A percentile compares a stretch with the other conserved stretches of the same genome.
Conservation (phyloP, 2,888 invertebrate species). For the Parasteatoda lunata region DNA sequence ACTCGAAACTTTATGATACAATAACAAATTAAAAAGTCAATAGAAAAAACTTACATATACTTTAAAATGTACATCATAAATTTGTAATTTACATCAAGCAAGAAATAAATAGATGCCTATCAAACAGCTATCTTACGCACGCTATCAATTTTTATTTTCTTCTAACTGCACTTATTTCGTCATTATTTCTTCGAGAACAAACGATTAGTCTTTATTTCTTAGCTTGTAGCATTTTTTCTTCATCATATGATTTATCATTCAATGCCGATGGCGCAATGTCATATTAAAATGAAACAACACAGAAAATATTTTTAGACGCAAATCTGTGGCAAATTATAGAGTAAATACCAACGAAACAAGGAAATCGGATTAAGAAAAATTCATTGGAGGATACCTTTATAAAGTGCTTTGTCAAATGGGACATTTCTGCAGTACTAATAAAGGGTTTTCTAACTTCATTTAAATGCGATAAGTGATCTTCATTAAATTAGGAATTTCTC, state of each 20-base stretch:
- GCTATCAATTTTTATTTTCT: conserved; percentile 14
- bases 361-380: conserved; percentile 26
- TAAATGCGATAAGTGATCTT: neutral
- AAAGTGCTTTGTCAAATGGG: conserved; percentile 25
- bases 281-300: conserved; percentile 45
- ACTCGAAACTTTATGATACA: no score
- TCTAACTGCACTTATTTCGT: conserved; percentile 1
- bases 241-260: conserved; percentile 23
- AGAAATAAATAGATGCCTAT: conserved; percentile 40
- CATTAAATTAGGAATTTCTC: conserved; percentile 9
- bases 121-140: conserved; percentile 13
- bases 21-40: no score
- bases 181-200: conserved; percentile 24
- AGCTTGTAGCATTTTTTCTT: conserved; percentile 16
- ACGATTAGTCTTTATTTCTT: conserved; percentile 52
- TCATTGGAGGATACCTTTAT: conserved; percentile 8
- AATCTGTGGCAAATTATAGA: conserved; percentile 19
- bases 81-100: conserved; percentile 30
- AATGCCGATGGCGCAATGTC: conserved; percentile 26
- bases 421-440: conserved; percentile 15
- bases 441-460: neutral
- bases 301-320: conserved; percentile 36
- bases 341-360: neutral
- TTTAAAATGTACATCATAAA: conserved; percentile 21
- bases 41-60: neutral